A percentile compares a stretch with the other conserved stretches of the same genome.
These are phyloP conservation scores for Sialis lutaria DNA, from an alignment of 2,888 invertebrate genomes.

Conservation along the genomic window DNA sequence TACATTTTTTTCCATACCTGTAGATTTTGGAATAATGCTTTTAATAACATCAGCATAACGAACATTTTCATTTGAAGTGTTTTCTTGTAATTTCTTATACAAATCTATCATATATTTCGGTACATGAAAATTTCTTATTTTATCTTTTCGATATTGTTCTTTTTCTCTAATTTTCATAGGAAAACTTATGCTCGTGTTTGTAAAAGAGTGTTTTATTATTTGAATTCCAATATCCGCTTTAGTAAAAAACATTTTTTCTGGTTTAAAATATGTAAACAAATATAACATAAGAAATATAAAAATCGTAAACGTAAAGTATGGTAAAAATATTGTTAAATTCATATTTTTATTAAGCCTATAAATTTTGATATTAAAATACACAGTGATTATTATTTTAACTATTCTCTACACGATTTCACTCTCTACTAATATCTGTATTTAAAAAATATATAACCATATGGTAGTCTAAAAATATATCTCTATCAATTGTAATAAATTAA, in stretches of 20 bases:
- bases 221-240: not conserved
- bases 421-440: too few species aligned
- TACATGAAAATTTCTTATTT: conserved; percentile 16
- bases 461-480: too few species aligned
- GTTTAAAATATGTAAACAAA: not conserved
- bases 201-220: not conserved
- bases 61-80: not conserved
- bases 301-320: not conserved
- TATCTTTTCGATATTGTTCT: not conserved
- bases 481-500: too few species aligned
- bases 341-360: too few species aligned
- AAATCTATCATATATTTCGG: conserved; percentile 26
- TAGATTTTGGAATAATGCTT: conserved; percentile 22
- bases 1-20: conserved; percentile 16
- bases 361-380: too few species aligned
- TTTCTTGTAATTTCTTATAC: conserved; percentile 18
- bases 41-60: conserved; percentile 18
- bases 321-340: too few species aligned
- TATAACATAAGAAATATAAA: not conserved
- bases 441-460: too few species aligned
- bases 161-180: not conserved
- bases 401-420: too few species aligned
- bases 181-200: too few species aligned
- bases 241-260: not conserved
- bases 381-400: too few species aligned